A percentile compares a stretch with the other conserved stretches of the same genome.
Conservation (phyloP, 2,888 invertebrate species). For the Orchestes rusci region DNA sequence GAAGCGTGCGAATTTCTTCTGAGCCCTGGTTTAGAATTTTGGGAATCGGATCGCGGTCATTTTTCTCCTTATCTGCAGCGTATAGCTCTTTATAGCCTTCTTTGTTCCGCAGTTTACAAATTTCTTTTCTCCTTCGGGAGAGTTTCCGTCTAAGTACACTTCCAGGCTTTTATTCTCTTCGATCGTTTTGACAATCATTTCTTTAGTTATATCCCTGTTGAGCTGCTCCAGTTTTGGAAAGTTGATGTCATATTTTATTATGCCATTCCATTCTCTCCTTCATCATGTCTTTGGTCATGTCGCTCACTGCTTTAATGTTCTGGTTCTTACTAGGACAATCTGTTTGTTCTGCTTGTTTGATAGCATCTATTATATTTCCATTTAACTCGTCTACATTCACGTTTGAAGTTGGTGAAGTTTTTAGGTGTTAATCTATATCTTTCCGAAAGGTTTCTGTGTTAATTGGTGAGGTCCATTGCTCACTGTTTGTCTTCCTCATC, state of each 20-base stretch:
- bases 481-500: neutral
- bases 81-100: neutral
- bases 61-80: neutral
- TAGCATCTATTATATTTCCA: neutral
- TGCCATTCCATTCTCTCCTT: neutral
- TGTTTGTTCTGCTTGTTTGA: neutral
- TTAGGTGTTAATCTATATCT: no score
- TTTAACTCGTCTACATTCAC: neutral
- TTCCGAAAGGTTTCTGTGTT: neutral
- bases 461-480: neutral
- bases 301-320: no score
- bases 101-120: neutral
- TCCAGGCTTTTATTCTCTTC: neutral
- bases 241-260: neutral
- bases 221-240: neutral
- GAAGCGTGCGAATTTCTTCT: no score
- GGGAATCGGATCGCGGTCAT: no score
- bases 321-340: neutral
- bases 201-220: neutral
- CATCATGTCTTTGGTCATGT: no score
- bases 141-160: neutral
- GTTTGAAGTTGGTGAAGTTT: no score
- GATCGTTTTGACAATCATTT: no score
- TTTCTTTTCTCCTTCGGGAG: neutral
- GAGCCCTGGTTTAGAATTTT: no score